These are phyloP conservation scores for Pica pica DNA, from an alignment of 2,113 vertebrate species.

Conservation along the genomic window DNA sequence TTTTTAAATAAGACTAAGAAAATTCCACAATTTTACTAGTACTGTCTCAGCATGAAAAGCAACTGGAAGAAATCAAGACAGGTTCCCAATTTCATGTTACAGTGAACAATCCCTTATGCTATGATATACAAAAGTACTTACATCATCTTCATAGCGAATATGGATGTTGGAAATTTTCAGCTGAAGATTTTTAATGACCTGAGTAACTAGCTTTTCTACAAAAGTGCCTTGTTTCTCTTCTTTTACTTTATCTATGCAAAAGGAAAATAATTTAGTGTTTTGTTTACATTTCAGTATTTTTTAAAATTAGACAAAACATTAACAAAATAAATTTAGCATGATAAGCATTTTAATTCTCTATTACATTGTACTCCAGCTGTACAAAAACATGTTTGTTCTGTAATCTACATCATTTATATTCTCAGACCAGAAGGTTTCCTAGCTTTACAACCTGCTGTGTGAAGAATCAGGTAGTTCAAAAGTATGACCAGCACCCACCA, in stretches of 20 bases:
- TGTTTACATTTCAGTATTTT: background rate
- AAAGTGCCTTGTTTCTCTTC: conserved; percentile 92
- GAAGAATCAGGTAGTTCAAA: background rate
- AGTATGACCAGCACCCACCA: background rate
- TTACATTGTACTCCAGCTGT: background rate
- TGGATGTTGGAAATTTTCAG: conserved; percentile 97
- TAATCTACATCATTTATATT: background rate
- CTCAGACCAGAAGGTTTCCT: background rate
- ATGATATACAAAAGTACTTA: conserved; percentile 75
- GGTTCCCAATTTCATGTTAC: background rate
- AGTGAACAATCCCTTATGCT: background rate
- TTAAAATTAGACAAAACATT: background rate
- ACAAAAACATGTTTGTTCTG: background rate
- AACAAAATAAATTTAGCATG: background rate
- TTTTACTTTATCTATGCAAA: conserved; percentile 78
- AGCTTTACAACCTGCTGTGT: background rate
- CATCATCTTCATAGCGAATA: conserved; percentile 94
- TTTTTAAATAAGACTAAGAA: background rate
- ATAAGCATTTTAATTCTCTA: background rate
- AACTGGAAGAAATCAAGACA: background rate
- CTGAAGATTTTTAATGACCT: conserved; percentile 98
- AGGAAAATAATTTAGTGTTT: conserved; percentile 14
- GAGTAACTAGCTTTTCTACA: conserved; percentile 93
- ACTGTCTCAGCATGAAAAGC: background rate
- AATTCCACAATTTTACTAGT: background rate